Evolutionary conservation across 1,140 invertebrate species (phyloP).

Genomic region (Chymomyza costata): DNA sequence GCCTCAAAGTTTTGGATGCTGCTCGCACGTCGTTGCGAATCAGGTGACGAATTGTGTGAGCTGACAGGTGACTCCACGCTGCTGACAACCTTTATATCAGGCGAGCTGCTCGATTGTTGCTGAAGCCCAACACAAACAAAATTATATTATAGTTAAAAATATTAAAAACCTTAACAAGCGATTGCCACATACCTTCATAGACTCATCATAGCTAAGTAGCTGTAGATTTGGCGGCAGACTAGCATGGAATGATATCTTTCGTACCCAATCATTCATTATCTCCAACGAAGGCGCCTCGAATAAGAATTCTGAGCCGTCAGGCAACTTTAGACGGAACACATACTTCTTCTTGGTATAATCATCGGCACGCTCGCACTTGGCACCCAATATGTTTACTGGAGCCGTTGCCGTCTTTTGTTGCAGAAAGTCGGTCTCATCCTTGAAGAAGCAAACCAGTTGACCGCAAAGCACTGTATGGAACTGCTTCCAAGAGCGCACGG

Average conservation of each 20-base stretch:
- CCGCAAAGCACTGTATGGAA: constrained; percentile 97
- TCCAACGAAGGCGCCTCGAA: constrained; percentile 85
- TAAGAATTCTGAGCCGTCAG: constrained; percentile 95
- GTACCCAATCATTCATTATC: constrained; percentile 94
- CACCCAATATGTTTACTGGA: constrained; percentile 91
- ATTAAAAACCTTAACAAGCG: neutral
- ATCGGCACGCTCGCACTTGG: constrained; percentile 86
- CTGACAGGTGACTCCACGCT: constrained; percentile 69
- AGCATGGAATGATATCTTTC: constrained; percentile 96
- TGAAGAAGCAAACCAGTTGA: constrained; percentile 98
- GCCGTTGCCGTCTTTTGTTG: constrained; percentile 91
- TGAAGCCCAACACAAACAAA: no score
- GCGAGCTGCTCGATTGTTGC: constrained; percentile 74
- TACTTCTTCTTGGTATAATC: constrained; percentile 97
- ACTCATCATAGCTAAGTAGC: constrained; percentile 87
- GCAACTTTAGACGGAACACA: constrained; percentile 90
- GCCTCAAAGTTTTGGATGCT: constrained; percentile 35
- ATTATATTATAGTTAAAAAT: neutral
- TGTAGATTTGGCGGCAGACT: constrained; percentile 91
- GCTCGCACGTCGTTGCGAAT: constrained; percentile 67
- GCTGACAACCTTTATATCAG: constrained; percentile 70
- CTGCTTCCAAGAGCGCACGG: constrained; percentile 95
- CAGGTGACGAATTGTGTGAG: constrained; percentile 73
- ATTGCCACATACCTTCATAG: constrained; percentile 60
- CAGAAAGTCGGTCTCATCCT: constrained; percentile 93